Evolutionary conservation across 2,797 vertebrate genomes (phyloP).

Genomic region (Borostomias antarcticus): DNA sequence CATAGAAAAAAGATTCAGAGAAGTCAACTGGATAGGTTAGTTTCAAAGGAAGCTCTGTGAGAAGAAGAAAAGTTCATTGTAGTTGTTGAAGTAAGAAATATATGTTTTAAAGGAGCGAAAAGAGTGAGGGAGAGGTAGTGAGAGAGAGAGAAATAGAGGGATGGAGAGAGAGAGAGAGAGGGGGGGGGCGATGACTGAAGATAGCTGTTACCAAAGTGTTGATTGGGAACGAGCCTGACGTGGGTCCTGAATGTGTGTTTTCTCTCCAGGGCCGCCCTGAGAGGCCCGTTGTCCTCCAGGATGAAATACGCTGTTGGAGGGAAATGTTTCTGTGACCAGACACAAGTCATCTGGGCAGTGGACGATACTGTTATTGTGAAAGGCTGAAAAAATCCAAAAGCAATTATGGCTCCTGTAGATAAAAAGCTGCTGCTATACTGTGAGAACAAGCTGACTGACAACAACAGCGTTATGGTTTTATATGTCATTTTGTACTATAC

Average conservation of each 20-base stretch:
- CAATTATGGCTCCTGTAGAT: neutral
- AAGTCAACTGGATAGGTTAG: slow-evolving; percentile 77
- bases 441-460: neutral
- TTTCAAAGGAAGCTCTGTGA: slow-evolving; percentile 76
- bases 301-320: slow-evolving; percentile 67
- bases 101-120: neutral
- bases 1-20: slow-evolving; percentile 73
- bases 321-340: neutral
- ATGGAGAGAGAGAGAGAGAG: neutral
- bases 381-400: neutral
- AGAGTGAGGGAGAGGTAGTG: neutral
- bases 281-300: slow-evolving; percentile 73
- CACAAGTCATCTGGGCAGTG: neutral
- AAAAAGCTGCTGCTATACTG: neutral
- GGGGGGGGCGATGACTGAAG: neutral
- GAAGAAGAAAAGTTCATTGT: slow-evolving; percentile 21
- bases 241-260: slow-evolving; percentile 57
- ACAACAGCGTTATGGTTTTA: neutral
- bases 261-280: slow-evolving; percentile 60
- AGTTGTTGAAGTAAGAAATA: slow-evolving; percentile 1
- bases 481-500: neutral
- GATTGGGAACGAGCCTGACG: slow-evolving; percentile 56
- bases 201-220: slow-evolving; percentile 68
- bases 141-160: neutral
- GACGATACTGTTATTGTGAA: neutral